Base-by-base conservation (phyloP, 2,888 invertebrate species). In the Lithosia quadra region DNA sequence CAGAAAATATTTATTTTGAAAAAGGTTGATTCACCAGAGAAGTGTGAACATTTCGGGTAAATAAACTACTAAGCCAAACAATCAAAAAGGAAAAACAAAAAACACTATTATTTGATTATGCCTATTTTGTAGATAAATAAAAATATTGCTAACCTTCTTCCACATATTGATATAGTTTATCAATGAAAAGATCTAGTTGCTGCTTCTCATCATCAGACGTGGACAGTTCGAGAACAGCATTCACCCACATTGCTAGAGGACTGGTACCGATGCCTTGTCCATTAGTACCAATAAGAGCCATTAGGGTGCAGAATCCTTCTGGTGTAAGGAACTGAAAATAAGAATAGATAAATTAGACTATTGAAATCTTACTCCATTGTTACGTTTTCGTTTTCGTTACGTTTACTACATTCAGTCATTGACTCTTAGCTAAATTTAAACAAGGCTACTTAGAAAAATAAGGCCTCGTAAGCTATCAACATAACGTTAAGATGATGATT, bases 251-350 rank as follows among this genome's bases (percentile, higher is more conserved):
- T 24, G 98, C 97, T 63, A 99, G 95, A 0, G 99, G 96, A 88
- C 98, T 99, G 0, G 99, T 98, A 4, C 98, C 99, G 67, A 99
- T 97, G 7, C 99, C 99, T 94, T 99, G 99, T 0, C 98, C 98
- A 89, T 99, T 99, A n/a, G 98, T 98, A 8, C 98, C 99, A 18
- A 96, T 91, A 34, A 98, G 86, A 0, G 97, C 97, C 95, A 96
- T 95, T 0, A 96, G 81, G 0, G 95, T 90, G 77, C 96, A 96
- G 88, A 99, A 99, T 0, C 98, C 98, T 78, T 98, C 98, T 0
- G 97, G 96, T 11, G 98, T 97, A 61, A 98, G 96, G 78, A 94
- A 96, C 96, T 95, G 87, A 58, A 89, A 88, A 28, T 62, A 63
- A 24, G 88, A 88, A 28, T 61, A 49, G 15, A 22, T 21, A 1